Evolutionary conservation across 2,888 invertebrate species (phyloP).

Genomic region (Ctena decussata): DNA sequence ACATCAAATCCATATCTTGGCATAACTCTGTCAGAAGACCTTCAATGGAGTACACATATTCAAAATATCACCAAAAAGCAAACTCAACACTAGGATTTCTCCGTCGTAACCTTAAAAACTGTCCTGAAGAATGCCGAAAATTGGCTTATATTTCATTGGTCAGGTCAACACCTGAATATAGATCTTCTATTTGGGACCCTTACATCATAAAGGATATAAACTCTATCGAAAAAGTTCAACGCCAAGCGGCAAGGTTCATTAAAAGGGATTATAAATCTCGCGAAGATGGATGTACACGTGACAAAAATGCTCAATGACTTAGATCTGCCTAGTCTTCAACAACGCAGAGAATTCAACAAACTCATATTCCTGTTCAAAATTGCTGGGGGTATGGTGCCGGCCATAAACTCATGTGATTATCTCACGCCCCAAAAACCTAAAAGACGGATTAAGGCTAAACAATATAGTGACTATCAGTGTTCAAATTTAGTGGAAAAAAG

Average conservation of each 20-base stretch:
- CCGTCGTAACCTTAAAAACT: conserved; percentile 28
- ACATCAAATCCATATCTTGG: conserved; percentile 20
- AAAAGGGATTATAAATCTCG: no score
- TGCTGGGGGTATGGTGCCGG: no score
- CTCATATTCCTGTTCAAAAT: background rate
- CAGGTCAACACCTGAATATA: conserved; percentile 1
- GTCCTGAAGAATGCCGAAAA: conserved; percentile 21
- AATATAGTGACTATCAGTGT: background rate
- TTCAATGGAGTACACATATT: conserved; percentile 40
- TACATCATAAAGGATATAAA: conserved; percentile 16
- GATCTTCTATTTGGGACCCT: conserved; percentile 13
- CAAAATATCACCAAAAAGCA: conserved; percentile 29
- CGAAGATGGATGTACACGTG: no score
- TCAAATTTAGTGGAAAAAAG: background rate
- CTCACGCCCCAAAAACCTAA: background rate
- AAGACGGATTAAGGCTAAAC: background rate
- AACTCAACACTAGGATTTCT: conserved; percentile 33
- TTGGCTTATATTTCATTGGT: conserved; percentile 10
- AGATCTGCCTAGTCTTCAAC: background rate
- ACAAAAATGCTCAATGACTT: background rate
- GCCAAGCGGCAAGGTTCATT: conserved; percentile 4
- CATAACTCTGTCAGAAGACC: conserved; percentile 33
- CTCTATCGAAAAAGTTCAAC: background rate
- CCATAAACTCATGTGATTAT: no score
- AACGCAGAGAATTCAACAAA: background rate